Evolutionary conservation across 2,113 vertebrate species (phyloP), one percentile per base, ranked within the genome.

Genomic region (Charina bottae): DNA sequence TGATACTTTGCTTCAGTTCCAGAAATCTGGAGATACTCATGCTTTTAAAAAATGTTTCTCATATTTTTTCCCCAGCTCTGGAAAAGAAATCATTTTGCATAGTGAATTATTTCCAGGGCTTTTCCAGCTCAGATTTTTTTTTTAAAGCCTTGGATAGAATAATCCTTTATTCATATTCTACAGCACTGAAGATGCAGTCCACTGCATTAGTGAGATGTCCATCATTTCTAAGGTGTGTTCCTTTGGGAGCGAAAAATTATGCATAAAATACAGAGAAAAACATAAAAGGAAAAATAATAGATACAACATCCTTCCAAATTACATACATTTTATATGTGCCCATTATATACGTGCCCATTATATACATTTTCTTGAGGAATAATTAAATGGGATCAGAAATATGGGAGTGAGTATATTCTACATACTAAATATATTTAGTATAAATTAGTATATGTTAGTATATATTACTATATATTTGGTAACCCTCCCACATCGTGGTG

Each of bases 1-100:
- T 96, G 95, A 94, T 89, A 46, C 88, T 92, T 95, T 91, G 28
- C 84, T 91, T 94, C 15, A 13, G 19, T 92, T 95, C 85, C 93
- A 93, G 91, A 94, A 94, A 95, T 46, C 90, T 94, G 92, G 78
- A 93, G 86, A 28, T 92, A 26, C 62, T 92, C 2, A 0, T 89
- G 33, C 68, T 93, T 91, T 85, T 87, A 91, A 72, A 6, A 85
- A 53, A 53, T 78, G 24, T 85, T 92, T 62, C 83, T 53, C 83
- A 42, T 90, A 68, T 90, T 49, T 95, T 95, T 94, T 87, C 68
- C 12, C 92, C 91, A 89, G 90, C 90, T 95, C 93, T 93, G 92
- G 84, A 94, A 92, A 94, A 93, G 42, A 92, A 95, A 92, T 94
- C n/a, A 78, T n/a, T 42, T 94, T 94, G 42, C 59, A 4, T 33